These are phyloP conservation scores for Patella caerulea DNA, from an alignment of 2,888 invertebrate genomes.

Conservation along the genomic window DNA sequence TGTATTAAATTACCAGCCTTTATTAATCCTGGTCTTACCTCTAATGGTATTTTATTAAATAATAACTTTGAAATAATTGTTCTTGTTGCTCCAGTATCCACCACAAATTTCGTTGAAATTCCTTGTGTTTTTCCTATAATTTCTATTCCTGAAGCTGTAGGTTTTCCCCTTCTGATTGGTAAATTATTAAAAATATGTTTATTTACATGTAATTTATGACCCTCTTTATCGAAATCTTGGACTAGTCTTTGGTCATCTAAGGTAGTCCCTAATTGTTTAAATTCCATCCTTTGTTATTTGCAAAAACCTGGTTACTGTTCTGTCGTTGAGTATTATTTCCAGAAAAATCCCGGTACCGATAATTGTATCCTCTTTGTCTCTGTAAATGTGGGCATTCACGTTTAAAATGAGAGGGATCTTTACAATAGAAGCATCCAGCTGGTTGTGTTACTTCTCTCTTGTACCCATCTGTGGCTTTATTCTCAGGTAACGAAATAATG, in stretches of 20 bases:
- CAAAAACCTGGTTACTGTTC: too few relatives aligned
- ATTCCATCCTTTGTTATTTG: conserved; percentile 1
- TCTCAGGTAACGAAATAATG: neutral
- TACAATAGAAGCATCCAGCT: conserved; percentile 24
- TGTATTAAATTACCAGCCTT: conserved; percentile 8
- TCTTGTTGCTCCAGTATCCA: conserved; percentile 17
- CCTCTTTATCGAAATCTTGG: neutral
- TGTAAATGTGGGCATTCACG: conserved; percentile 17
- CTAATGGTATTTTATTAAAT: conserved; percentile 18
- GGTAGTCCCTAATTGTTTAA: conserved; percentile 31
- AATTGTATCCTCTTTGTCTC: neutral
- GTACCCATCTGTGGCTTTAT: neutral
- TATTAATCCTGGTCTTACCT: conserved; percentile 8
- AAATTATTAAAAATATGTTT: neutral
- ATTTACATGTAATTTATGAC: conserved; percentile 15
- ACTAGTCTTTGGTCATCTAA: conserved; percentile 22
- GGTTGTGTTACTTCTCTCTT: neutral
- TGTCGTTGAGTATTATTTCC: neutral
- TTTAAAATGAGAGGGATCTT: conserved; percentile 23
- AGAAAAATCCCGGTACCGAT: neutral
- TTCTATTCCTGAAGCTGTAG: conserved; percentile 7
- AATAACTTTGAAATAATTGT: conserved; percentile 18
- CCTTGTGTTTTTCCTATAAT: conserved; percentile 21
- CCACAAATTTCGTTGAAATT: conserved; percentile 15
- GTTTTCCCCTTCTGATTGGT: neutral